These are phyloP conservation scores for Sussaba pulchella DNA, from an alignment of 2,888 invertebrate species.

Conservation along the genomic window DNA sequence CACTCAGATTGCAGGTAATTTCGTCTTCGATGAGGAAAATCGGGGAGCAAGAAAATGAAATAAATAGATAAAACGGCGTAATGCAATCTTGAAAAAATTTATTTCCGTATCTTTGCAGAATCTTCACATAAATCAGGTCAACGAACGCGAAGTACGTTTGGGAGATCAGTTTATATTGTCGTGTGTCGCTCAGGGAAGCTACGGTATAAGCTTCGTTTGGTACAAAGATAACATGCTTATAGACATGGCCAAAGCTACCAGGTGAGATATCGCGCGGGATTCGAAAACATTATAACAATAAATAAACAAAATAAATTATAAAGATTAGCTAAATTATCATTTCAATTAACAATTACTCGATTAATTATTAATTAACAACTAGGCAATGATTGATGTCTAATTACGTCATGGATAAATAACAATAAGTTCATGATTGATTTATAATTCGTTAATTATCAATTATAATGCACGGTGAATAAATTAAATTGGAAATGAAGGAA, in stretches of 20 bases:
- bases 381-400: too few relatives aligned
- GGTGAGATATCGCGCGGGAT: conserved; percentile 85
- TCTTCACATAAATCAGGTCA: conserved; percentile 79
- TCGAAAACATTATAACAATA: background rate
- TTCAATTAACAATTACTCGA: too few relatives aligned
- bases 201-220: conserved; percentile 91
- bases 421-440: too few relatives aligned
- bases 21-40: background rate
- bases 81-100: background rate
- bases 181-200: conserved; percentile 92
- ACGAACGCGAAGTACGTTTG: conserved; percentile 86
- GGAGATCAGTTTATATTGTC: conserved; percentile 92
- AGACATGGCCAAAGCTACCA: conserved; percentile 90
- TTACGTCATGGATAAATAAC: too few relatives aligned
- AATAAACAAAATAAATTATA: conserved; percentile 46
- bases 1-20: conserved; percentile 89
- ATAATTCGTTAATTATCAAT: too few relatives aligned
- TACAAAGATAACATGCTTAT: conserved; percentile 92
- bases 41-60: background rate
- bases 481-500: too few relatives aligned
- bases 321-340: too few relatives aligned
- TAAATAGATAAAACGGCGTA: background rate
- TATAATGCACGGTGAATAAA: too few relatives aligned
- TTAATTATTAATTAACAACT: too few relatives aligned
- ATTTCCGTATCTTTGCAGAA: conserved; percentile 73